Conservation (phyloP, 1,140 invertebrate species). For the Diuraphis noxia region DNA sequence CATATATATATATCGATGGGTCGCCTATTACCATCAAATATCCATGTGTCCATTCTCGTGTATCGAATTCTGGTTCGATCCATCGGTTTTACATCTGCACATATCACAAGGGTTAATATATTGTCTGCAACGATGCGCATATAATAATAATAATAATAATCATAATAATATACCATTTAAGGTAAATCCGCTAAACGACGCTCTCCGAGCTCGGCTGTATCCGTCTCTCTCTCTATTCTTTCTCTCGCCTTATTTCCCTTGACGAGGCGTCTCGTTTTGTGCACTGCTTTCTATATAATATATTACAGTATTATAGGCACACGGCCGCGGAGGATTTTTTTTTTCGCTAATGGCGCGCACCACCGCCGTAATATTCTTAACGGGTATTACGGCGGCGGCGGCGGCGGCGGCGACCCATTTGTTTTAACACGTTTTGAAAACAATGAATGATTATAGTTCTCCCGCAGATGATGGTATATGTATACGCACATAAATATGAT, state of each 20-base stretch:
- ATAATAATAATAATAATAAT: too few species aligned
- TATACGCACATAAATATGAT: neutral
- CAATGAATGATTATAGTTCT: neutral
- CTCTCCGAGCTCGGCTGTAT: neutral
- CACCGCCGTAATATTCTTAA: neutral
- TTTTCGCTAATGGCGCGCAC: neutral
- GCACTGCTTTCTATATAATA: neutral
- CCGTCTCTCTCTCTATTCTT: neutral
- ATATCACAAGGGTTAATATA: too few species aligned
- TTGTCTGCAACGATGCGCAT: neutral
- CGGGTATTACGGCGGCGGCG: neutral
- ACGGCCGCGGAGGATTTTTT: neutral
- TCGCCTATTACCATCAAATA: too few species aligned
- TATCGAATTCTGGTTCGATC: too few species aligned
- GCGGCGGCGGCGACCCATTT: neutral
- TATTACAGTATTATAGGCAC: too few species aligned
- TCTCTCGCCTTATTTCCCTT: neutral
- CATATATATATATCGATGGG: too few species aligned
- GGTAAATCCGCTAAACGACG: constrained; percentile 4
- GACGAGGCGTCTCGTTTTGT: neutral
- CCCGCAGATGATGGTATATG: neutral
- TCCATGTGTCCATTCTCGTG: too few species aligned
- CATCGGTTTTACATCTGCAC: too few species aligned
- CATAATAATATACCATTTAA: neutral
- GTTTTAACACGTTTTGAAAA: neutral